These are phyloP conservation scores for Rhagoletis zephyria DNA, from an alignment of 1,140 invertebrate species.

Conservation along the genomic window DNA sequence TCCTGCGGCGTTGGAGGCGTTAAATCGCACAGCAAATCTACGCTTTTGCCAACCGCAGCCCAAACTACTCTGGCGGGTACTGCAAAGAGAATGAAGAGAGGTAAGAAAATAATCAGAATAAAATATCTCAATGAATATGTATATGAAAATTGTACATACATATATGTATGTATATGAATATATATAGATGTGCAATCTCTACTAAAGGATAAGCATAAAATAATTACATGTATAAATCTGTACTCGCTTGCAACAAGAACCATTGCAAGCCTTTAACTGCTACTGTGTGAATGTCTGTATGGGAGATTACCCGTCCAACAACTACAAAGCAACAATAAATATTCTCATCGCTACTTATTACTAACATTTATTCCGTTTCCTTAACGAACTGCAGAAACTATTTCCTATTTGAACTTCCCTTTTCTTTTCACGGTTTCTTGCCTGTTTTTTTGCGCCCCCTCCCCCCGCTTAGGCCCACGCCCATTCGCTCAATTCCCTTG, in stretches of 20 bases:
- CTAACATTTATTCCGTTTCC: conserved; percentile 41
- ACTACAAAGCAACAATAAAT: conserved; percentile 25
- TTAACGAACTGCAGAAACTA: conserved; percentile 50
- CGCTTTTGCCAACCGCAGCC: conserved; percentile 82
- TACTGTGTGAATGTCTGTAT: neutral
- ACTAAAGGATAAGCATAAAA: too few species aligned
- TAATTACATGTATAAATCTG: too few species aligned
- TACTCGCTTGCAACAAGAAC: too few species aligned
- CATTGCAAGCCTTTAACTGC: too few species aligned
- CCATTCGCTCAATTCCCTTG: neutral
- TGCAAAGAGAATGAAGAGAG: conserved; percentile 65
- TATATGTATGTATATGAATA: conserved; percentile 12
- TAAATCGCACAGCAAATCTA: conserved; percentile 86
- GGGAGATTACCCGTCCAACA: neutral
- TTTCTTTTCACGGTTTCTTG: neutral
- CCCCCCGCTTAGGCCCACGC: neutral
- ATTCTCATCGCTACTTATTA: conserved; percentile 32
- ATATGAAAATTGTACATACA: neutral
- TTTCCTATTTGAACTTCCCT: conserved; percentile 34
- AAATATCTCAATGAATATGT: conserved; percentile 24
- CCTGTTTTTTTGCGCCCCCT: neutral
- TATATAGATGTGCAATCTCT: neutral
- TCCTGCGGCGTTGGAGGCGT: conserved; percentile 81
- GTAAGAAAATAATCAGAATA: conserved; percentile 4
- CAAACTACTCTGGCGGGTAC: conserved; percentile 80